Evolutionary conservation across 2,888 invertebrate genomes (phyloP).

Genomic region (Idaea aversata): DNA sequence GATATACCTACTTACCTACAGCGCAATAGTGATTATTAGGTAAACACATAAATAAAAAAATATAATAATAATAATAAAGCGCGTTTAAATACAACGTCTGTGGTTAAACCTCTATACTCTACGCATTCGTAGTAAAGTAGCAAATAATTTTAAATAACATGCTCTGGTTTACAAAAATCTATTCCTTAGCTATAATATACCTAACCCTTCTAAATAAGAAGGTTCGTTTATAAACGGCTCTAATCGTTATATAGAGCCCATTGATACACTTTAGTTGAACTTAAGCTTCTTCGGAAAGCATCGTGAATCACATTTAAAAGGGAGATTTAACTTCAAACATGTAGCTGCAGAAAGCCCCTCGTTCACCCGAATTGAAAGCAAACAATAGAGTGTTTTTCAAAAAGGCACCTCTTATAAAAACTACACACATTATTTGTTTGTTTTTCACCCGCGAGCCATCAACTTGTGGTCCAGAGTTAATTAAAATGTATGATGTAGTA

Average conservation of each 20-base stretch:
- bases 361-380: constrained; percentile 67
- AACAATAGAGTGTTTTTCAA: constrained; percentile 69
- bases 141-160: not conserved
- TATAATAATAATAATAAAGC: too few relatives aligned
- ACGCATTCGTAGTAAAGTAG: too few relatives aligned
- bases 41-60: too few relatives aligned
- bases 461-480: constrained; percentile 26
- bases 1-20: too few relatives aligned
- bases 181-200: constrained; percentile 4
- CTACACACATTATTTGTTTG: constrained; percentile 52
- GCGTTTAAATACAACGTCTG: too few relatives aligned
- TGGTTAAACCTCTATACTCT: too few relatives aligned
- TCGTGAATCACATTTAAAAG: constrained; percentile 73
- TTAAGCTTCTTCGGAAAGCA: constrained; percentile 62
- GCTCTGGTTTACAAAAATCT: constrained; percentile 1
- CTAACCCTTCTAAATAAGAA: not conserved
- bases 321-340: constrained; percentile 77
- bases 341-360: constrained; percentile 59
- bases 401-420: constrained; percentile 65
- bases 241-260: constrained; percentile 25
- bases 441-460: constrained; percentile 53
- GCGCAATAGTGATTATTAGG: too few relatives aligned
- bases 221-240: not conserved
- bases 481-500: constrained; percentile 22
- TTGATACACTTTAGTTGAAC: constrained; percentile 45